Evolutionary conservation across 2,888 invertebrate species (phyloP), one percentile per base, ranked within the genome.

Genomic region (Pterostichus niger): DNA sequence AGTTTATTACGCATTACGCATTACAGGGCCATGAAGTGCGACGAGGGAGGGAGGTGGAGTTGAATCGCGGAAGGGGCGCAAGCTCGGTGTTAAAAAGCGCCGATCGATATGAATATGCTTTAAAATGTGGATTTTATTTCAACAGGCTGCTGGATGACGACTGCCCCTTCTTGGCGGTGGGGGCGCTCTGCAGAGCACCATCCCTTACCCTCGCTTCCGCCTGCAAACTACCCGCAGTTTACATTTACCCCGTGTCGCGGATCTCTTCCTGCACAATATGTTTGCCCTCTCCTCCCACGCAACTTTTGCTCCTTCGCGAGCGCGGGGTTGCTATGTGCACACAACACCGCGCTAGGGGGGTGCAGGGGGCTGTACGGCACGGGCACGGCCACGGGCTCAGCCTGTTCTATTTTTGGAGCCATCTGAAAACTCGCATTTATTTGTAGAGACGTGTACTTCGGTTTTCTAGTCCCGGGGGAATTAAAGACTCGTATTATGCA

Each of bases 71-170:
- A 35, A 13, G 85, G 87, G 86, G 86, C 86, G 87, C 87, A 88
- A 88, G 88, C 89, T 88, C 90, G 89, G 92, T 91, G 92, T 91
- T 92, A 92, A 92, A 92, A 92, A 92, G 89, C 91, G 90, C 89
- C 91, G 92, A 92, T 92, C 92, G 92, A 92, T 92, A 92, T 92
- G 92, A 92, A 92, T 92, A 92, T 92, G 92, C 92, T 92, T 92
- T 92, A 92, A 92, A 92, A 92, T 92, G 92, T 91, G 92, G 91
- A 92, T 92, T 92, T 92, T 92, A 92, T 92, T 92, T 92, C 91
- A 91, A 91, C 90, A 91, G 90, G 90, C 89, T 88, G 88, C 87
- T 86, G 86, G 84, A 84, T 85, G 88, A 88, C 88, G 87, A 87
- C 86, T 85, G 87, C 87, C 87, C 88, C 89, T 88, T 24, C 24